A percentile compares a stretch with the other conserved stretches of the same genome.
phyloP scores from a whole-genome alignment of 2,113 vertebrate genomes.

The Cyprinus carpio region DNA sequence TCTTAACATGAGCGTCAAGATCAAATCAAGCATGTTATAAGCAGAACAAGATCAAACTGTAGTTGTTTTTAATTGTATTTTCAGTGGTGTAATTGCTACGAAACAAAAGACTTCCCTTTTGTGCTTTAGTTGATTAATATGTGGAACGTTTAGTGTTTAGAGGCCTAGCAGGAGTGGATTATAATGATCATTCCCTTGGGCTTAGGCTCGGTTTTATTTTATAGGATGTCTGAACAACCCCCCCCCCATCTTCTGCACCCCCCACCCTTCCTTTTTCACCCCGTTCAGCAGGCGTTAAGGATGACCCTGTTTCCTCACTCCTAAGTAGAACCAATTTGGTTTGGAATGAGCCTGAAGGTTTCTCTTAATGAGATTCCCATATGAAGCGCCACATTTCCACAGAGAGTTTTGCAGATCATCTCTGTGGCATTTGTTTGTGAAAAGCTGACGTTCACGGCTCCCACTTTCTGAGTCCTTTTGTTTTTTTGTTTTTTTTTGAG shows the following conservation, averaged over 20 bases:
- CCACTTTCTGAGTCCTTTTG: background rate
- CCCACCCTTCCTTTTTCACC: slow-evolving; percentile 39
- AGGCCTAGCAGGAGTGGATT: slow-evolving; percentile 48
- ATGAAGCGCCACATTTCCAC: slow-evolving; percentile 31
- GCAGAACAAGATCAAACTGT: slow-evolving; percentile 10
- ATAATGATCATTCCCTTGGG: slow-evolving; percentile 61
- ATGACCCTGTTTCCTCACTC: slow-evolving; percentile 59
- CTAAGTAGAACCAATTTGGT: slow-evolving; percentile 59
- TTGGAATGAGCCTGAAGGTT: slow-evolving; percentile 61
- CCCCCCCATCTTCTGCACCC: slow-evolving; percentile 27
- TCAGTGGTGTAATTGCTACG: slow-evolving; percentile 38
- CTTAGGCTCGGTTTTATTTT: slow-evolving; percentile 54
- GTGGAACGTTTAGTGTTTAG: slow-evolving; percentile 47
- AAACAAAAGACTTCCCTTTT: slow-evolving; percentile 45
- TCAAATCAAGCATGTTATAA: slow-evolving; percentile 13
- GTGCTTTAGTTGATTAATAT: slow-evolving; percentile 58
- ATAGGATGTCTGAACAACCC: slow-evolving; percentile 49
- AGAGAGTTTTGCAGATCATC: background rate
- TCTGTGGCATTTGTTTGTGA: slow-evolving; percentile 52
- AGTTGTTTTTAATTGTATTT: slow-evolving; percentile 33
- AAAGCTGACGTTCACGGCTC: slow-evolving; percentile 13
- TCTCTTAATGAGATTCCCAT: slow-evolving; percentile 59
- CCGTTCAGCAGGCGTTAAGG: slow-evolving; percentile 48
- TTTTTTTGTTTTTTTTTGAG: background rate
- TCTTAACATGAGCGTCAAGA: background rate